Evolutionary conservation across 2,888 invertebrate genomes (phyloP), one percentile per base, ranked within the genome.

Genomic region (Ectropis crepuscularia): DNA sequence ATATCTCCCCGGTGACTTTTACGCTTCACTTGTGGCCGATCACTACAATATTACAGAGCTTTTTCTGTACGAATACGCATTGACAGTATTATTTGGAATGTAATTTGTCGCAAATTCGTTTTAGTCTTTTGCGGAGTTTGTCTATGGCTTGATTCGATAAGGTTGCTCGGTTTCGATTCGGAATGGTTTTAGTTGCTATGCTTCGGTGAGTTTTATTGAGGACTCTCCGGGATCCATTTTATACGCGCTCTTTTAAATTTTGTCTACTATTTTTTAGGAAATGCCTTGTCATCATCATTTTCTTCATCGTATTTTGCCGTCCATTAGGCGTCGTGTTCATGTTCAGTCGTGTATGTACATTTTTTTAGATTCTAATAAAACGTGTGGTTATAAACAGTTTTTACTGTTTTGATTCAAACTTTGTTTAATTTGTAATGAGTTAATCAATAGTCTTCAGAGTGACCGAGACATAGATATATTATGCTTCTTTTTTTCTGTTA

Each of bases 21-120:
- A 77, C 80, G 79, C 76, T 72, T 79, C 78, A 75, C 70, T 75
- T 74, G 73, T 72, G 73, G 72, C 63, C 76, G 75, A 74, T 76
- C 77, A 70, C 76, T 75, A 70, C 76, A 73, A 77, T 81, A 81
- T 81, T 77, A 77, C 77, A 69, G 75, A 67, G 70, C 58, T 77
- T 74, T 73, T 80, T 76, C 77, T 76, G 70, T 73, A 73, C 75
- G 73, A 76, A 70, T 77, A 78, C 78, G 74, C 77, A 78, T 77
- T 74, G 75, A 79, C 78, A 78, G 78, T 83, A 78, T 81, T 79
- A 79, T 78, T 75, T 68, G 78, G 76, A 80, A 80, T 82, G 78
- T 81, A 78, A 82, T 82, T 81, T 80, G 76, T 78, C 69, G 71
- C 69, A 67, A 70, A 72, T 72, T 59, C 70, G 71, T 71, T 70